phyloP scores from a whole-genome alignment of 64 coral and sea anemone genomes.

The Dendrophyllia cribrosa region DNA sequence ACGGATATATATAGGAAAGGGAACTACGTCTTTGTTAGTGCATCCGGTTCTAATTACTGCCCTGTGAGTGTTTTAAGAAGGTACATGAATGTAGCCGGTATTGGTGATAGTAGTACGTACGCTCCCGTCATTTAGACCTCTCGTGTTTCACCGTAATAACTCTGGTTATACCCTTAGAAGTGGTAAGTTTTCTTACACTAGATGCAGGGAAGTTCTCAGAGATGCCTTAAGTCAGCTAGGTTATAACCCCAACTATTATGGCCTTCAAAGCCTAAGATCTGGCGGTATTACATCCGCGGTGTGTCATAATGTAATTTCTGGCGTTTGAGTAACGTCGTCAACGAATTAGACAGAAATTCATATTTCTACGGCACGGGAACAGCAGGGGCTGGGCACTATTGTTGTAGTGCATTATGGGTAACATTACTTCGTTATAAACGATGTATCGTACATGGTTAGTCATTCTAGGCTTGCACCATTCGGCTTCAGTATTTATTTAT shows the following conservation, averaged over 20 bases:
- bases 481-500: too few relatives aligned
- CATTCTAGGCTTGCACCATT: too few relatives aligned
- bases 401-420: too few relatives aligned
- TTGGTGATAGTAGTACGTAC: conserved; percentile 12
- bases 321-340: too few relatives aligned
- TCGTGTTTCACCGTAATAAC: conserved; percentile 24
- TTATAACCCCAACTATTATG: conserved; percentile 46
- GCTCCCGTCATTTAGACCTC: conserved; percentile 29
- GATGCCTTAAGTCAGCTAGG: conserved; percentile 51
- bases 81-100: conserved; percentile 47
- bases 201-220: conserved; percentile 66
- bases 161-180: conserved; percentile 25
- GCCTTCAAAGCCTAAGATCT: conserved; percentile 59
- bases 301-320: neutral
- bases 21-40: conserved; percentile 58
- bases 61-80: conserved; percentile 52
- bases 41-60: conserved; percentile 41
- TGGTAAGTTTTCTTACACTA: conserved; percentile 33
- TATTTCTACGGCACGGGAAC: too few relatives aligned
- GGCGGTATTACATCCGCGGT: conserved; percentile 63
- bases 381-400: too few relatives aligned
- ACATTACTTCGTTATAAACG: too few relatives aligned
- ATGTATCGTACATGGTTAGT: too few relatives aligned
- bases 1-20: conserved; percentile 65
- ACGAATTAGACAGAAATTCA: too few relatives aligned